Evolutionary conservation across 2,797 vertebrate species (phyloP).

Genomic region (Phataginus tetradactyla): DNA sequence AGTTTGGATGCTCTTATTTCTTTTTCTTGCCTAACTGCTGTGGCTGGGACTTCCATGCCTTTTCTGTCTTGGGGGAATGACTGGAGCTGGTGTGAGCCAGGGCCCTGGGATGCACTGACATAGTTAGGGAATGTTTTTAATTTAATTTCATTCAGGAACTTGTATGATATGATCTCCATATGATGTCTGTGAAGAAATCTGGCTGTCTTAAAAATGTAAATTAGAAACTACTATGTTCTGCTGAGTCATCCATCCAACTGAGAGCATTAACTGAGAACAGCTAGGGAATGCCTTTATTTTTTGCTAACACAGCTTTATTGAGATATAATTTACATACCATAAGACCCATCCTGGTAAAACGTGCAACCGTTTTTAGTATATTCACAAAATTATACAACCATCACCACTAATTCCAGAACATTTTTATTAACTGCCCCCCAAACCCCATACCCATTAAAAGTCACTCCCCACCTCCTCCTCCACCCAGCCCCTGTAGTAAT

Average conservation of each 20-base stretch:
- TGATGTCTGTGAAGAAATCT: too few species aligned
- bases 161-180: too few species aligned
- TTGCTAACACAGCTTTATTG: constrained; percentile 21
- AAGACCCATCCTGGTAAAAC: not conserved
- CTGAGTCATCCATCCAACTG: constrained; percentile 26
- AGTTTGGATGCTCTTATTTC: too few species aligned
- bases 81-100: too few species aligned
- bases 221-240: not conserved
- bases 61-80: too few species aligned
- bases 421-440: not conserved
- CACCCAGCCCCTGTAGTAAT: not conserved
- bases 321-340: not conserved
- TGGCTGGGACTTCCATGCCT: too few species aligned
- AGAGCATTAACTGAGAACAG: not conserved
- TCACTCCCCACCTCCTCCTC: not conserved
- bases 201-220: too few species aligned
- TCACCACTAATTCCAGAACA: not conserved
- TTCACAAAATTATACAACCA: not conserved
- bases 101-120: too few species aligned
- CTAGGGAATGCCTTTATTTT: not conserved
- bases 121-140: too few species aligned
- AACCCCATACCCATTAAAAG: not conserved
- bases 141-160: too few species aligned
- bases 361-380: not conserved
- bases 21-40: too few species aligned